Conservation (phyloP, 2,797 vertebrate genomes). For the Prunella strophiata region DNA sequence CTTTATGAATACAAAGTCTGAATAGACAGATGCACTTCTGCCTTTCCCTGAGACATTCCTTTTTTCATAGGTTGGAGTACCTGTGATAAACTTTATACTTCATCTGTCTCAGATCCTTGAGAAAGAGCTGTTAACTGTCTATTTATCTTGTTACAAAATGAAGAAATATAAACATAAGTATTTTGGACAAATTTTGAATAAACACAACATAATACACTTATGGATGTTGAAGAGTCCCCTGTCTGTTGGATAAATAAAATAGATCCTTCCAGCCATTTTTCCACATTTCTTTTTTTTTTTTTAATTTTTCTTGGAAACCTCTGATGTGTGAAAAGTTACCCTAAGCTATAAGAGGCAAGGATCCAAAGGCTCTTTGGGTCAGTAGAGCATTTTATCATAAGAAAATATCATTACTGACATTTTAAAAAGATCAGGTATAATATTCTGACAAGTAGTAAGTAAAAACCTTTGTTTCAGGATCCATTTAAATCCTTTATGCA, state of each 20-base stretch:
- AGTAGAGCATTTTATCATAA: constrained; percentile 11
- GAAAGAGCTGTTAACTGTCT: background rate
- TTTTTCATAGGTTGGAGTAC: background rate
- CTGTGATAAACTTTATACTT: background rate
- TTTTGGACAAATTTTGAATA: background rate
- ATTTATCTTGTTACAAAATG: background rate
- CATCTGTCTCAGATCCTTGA: background rate
- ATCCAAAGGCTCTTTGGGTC: background rate
- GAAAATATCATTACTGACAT: constrained; percentile 37
- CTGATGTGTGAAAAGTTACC: constrained; percentile 29
- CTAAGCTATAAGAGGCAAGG: background rate
- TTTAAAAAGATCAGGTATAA: constrained; percentile 30
- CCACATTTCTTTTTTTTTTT: background rate
- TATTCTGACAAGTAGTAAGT: background rate
- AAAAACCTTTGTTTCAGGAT: background rate
- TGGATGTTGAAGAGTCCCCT: background rate
- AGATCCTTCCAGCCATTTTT: background rate
- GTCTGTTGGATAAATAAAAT: background rate
- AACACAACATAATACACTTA: background rate
- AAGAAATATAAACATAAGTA: background rate
- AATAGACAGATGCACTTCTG: background rate
- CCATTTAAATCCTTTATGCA: background rate
- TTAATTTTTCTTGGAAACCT: background rate
- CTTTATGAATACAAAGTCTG: background rate
- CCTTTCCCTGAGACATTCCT: background rate